Conservation (phyloP, 2,888 invertebrate species). For the Biston stratarius region DNA sequence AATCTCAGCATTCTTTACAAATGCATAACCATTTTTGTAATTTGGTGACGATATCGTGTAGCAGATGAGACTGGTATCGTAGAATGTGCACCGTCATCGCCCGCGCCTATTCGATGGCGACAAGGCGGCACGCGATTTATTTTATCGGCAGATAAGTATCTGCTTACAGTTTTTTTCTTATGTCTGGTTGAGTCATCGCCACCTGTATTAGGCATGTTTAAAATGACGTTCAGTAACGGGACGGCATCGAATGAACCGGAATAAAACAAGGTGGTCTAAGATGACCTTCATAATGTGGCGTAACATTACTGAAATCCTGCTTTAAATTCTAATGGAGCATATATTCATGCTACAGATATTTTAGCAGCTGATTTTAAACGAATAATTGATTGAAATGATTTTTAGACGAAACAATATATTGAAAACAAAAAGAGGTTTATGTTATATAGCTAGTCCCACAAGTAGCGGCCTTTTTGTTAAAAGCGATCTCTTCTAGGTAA, state of each 20-base stretch:
- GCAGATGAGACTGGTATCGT: neutral
- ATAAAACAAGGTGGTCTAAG: neutral
- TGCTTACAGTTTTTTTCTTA: neutral
- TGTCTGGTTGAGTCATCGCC: conserved; percentile 13
- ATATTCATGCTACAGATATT: neutral
- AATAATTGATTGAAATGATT: too few relatives aligned
- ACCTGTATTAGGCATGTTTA: conserved; percentile 4
- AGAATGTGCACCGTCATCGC: conserved; percentile 15
- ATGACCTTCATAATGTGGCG: conserved; percentile 13
- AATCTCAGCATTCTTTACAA: neutral
- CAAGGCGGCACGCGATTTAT: conserved; percentile 10
- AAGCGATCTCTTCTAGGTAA: too few relatives aligned
- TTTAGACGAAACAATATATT: too few relatives aligned
- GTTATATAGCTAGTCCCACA: too few relatives aligned
- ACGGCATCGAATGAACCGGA: conserved; percentile 10
- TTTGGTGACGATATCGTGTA: neutral
- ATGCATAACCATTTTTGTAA: neutral
- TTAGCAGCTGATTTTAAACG: too few relatives aligned
- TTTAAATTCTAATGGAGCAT: neutral
- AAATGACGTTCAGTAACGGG: conserved; percentile 8
- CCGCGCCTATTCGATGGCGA: conserved; percentile 3
- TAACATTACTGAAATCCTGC: conserved; percentile 3
- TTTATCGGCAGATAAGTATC: conserved; percentile 2
- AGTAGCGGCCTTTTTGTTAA: too few relatives aligned
- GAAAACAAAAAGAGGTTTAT: neutral